Conservation (phyloP, 2,797 vertebrate species). For the Streptopelia turtur region DNA sequence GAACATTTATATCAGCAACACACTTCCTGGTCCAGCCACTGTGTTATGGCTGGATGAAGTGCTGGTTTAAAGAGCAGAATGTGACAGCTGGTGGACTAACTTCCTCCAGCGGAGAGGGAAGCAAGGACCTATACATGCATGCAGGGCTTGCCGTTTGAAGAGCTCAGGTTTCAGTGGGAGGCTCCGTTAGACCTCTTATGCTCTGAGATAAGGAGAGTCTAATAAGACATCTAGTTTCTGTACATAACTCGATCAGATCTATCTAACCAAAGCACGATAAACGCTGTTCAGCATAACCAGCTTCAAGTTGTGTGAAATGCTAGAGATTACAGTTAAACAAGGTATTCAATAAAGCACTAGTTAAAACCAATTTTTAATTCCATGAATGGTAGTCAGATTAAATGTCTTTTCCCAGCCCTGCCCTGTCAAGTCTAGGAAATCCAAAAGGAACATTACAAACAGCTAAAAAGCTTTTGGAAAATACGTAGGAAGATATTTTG, state of each 20-base stretch:
- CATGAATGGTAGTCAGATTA: not conserved
- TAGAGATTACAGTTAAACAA: not conserved
- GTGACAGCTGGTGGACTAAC: not conserved
- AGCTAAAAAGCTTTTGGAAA: not conserved
- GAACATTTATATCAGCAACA: not conserved
- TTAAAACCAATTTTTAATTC: not conserved
- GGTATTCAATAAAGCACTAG: not conserved
- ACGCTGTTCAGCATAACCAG: not conserved
- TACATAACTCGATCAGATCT: not conserved
- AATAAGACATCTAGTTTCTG: not conserved
- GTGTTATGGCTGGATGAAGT: not conserved
- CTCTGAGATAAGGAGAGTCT: not conserved
- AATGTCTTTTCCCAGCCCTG: not conserved
- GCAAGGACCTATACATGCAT: not conserved
- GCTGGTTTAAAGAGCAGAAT: not conserved
- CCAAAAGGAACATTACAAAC: not conserved
- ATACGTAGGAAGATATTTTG: not conserved
- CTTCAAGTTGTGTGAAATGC: not conserved
- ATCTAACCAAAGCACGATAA: not conserved
- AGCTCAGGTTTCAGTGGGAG: not conserved
- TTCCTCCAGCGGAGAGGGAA: not conserved
- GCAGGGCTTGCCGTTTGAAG: not conserved
- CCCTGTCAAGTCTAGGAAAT: not conserved
- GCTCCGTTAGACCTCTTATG: not conserved
- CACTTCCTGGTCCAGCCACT: not conserved